These are phyloP conservation scores for Suricata suricatta DNA, from an alignment of 2,113 vertebrate genomes.

Conservation along the genomic window DNA sequence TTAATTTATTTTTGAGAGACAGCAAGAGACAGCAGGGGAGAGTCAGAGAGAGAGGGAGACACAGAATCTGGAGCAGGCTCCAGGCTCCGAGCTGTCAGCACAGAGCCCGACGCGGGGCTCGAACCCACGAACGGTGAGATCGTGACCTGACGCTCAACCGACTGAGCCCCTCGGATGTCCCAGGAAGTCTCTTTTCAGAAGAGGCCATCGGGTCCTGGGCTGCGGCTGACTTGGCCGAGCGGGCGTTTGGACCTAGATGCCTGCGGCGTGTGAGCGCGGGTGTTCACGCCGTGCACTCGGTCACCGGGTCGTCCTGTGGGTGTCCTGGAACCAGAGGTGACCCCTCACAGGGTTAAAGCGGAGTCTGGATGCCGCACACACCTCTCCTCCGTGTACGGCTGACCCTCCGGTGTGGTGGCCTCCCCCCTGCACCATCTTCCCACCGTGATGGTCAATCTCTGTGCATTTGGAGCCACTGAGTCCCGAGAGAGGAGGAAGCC, in stretches of 20 bases:
- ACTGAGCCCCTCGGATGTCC: too few species aligned
- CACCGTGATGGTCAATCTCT: conserved; percentile 72
- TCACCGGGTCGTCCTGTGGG: conserved; percentile 33
- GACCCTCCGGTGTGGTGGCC: conserved; percentile 51
- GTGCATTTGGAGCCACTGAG: conserved; percentile 70
- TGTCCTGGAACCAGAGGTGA: conserved; percentile 21
- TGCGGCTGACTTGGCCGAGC: fast-evolving
- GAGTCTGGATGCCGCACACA: neutral
- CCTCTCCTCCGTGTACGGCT: conserved; percentile 39
- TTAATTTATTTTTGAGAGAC: too few species aligned
- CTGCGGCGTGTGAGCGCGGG: conserved; percentile 21
- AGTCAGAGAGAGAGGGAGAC: too few species aligned
- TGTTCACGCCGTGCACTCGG: conserved; percentile 30
- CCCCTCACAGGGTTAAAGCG: conserved; percentile 12
- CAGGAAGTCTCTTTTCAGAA: neutral
- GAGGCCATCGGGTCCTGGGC: fast-evolving
- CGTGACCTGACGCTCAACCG: too few species aligned
- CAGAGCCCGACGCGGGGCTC: too few species aligned
- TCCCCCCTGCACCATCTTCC: conserved; percentile 72
- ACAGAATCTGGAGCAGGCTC: too few species aligned
- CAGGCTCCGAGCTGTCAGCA: too few species aligned
- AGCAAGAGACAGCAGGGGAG: too few species aligned
- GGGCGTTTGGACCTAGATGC: neutral
- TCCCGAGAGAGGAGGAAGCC: conserved; percentile 66
- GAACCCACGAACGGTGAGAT: too few species aligned